Percentiles rank a stretch among this genome's conserved stretches.
These are phyloP conservation scores for Acanthurus leucopareius DNA, from an alignment of 2,797 vertebrate species.

Conservation along the genomic window DNA sequence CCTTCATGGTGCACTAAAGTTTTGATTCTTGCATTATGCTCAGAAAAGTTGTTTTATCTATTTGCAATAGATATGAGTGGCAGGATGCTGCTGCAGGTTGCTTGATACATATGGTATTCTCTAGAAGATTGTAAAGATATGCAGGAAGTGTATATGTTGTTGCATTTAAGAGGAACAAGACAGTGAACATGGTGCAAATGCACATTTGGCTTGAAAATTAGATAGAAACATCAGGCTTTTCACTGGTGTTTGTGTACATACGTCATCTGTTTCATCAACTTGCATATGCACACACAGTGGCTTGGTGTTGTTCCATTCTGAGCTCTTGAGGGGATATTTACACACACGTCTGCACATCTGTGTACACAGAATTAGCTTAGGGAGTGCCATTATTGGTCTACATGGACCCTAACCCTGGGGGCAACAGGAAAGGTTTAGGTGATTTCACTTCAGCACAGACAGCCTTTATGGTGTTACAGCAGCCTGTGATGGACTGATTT, in stretches of 20 bases:
- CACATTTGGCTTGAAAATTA: background rate
- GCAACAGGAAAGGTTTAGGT: slow-evolving; percentile 62
- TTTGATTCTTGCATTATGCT: slow-evolving; percentile 11
- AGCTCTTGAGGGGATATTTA: slow-evolving; percentile 32
- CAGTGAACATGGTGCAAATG: too few species aligned
- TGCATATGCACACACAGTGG: background rate
- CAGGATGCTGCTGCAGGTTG: slow-evolving; percentile 4
- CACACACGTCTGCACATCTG: slow-evolving; percentile 32
- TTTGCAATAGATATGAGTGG: slow-evolving; percentile 1
- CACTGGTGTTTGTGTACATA: background rate
- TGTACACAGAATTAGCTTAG: slow-evolving; percentile 64
- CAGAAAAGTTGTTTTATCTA: slow-evolving; percentile 19
- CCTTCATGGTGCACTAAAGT: slow-evolving; percentile 42
- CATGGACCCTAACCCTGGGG: slow-evolving; percentile 60
- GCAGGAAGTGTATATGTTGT: background rate
- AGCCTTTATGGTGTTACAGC: slow-evolving; percentile 65
- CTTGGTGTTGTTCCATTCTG: slow-evolving; percentile 18
- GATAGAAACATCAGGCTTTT: background rate
- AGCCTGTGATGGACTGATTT: slow-evolving; percentile 85
- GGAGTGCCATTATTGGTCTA: slow-evolving; percentile 62
- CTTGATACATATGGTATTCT: background rate
- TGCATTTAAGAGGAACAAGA: background rate
- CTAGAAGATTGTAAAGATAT: background rate
- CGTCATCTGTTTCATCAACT: background rate
- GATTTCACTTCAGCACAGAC: slow-evolving; percentile 69